Evolutionary conservation across 2,888 invertebrate species (phyloP).

Genomic region (Drosophila neoperkinsi): DNA sequence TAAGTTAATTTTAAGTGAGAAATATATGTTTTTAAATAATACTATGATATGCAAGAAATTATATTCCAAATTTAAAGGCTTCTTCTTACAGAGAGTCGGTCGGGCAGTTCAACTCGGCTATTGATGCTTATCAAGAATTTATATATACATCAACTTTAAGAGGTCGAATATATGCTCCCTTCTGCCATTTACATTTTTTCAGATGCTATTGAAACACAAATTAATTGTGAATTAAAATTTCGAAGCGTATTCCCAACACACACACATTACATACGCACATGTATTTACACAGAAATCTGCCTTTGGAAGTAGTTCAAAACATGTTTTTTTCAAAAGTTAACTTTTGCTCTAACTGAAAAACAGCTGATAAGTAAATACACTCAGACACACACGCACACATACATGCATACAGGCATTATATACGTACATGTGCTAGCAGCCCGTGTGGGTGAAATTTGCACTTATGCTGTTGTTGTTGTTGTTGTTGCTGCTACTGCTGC

Average conservation of each 20-base stretch:
- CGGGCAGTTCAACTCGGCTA: neutral
- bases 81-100: neutral
- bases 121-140: neutral
- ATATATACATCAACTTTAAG: neutral
- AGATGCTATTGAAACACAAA: neutral
- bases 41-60: neutral
- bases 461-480: slow-evolving; percentile 8
- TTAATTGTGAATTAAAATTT: neutral
- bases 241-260: neutral
- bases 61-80: neutral
- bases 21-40: neutral
- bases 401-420: slow-evolving; percentile 5
- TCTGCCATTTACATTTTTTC: neutral
- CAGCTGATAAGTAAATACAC: slow-evolving; percentile 22
- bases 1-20: neutral
- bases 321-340: slow-evolving; percentile 6
- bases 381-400: neutral
- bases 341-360: slow-evolving; percentile 13
- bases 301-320: slow-evolving; percentile 17
- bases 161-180: neutral
- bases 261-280: neutral
- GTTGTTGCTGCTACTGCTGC: slow-evolving; percentile 12
- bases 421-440: slow-evolving; percentile 32
- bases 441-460: slow-evolving; percentile 34
- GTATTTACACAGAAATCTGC: neutral